phyloP scores from a whole-genome alignment of 2,888 invertebrate genomes.

The Glyphotaelius pellucidus region DNA sequence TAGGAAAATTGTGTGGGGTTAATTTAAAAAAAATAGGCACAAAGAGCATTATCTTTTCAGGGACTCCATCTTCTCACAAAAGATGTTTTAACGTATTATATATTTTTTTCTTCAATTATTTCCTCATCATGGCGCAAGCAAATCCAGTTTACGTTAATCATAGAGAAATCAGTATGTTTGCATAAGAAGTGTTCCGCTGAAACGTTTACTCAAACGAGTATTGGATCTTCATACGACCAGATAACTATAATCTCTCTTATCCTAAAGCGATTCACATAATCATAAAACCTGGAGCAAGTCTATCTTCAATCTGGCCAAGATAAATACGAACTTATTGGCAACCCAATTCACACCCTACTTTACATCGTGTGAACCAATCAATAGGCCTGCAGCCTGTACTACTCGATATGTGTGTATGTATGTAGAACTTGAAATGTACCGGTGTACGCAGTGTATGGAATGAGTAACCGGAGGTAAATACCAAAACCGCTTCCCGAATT shows the following conservation, averaged over 20 bases:
- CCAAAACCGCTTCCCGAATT: too few relatives aligned
- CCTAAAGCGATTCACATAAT: neutral
- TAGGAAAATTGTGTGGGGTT: too few relatives aligned
- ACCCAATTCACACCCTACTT: constrained; percentile 21
- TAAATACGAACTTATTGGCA: neutral
- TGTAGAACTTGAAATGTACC: neutral
- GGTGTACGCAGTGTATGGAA: neutral
- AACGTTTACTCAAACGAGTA: neutral
- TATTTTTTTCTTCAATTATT: neutral
- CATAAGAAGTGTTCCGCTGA: neutral
- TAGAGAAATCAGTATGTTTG: neutral
- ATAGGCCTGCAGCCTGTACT: neutral
- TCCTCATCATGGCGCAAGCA: neutral
- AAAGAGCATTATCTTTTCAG: too few relatives aligned
- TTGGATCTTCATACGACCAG: neutral
- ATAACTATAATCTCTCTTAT: constrained; percentile 2
- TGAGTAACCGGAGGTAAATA: neutral
- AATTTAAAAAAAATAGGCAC: too few relatives aligned
- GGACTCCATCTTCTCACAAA: too few relatives aligned
- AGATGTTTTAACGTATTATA: neutral
- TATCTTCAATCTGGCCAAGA: neutral
- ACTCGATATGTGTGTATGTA: neutral
- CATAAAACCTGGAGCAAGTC: constrained; percentile 15
- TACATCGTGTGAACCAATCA: constrained; percentile 20
- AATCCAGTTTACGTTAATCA: neutral